A percentile compares a stretch with the other conserved stretches of the same genome.
Conservation (phyloP, 2,888 invertebrate genomes). For the Ochropacha duplaris region DNA sequence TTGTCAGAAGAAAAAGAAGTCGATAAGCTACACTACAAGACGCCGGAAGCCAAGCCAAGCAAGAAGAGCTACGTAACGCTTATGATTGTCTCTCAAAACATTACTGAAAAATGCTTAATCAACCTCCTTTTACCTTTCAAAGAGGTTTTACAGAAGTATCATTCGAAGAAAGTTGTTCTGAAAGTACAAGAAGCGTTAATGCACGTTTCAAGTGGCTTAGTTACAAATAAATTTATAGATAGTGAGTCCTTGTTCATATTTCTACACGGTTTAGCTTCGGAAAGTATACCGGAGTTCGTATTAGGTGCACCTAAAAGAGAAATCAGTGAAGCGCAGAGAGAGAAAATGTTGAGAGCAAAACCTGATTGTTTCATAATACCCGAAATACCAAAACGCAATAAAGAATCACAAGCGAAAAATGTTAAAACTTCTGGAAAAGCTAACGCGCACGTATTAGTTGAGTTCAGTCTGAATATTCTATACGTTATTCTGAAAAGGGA, state of each 20-base stretch:
- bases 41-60: conserved; percentile 90
- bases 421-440: conserved; percentile 87
- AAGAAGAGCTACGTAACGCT: conserved; percentile 94
- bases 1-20: conserved; percentile 96
- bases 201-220: conserved; percentile 90
- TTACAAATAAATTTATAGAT: conserved; percentile 90
- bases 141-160: conserved; percentile 88
- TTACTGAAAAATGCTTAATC: conserved; percentile 89
- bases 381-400: conserved; percentile 86
- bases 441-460: conserved; percentile 93
- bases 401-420: conserved; percentile 84
- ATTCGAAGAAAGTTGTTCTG: conserved; percentile 89
- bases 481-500: conserved; percentile 90
- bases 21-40: conserved; percentile 90
- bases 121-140: conserved; percentile 92
- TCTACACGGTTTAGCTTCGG: conserved; percentile 90
- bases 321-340: conserved; percentile 80
- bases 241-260: conserved; percentile 90
- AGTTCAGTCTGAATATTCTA: conserved; percentile 93
- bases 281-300: conserved; percentile 89
- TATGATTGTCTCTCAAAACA: conserved; percentile 90
- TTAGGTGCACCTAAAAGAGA: conserved; percentile 78
- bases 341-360: conserved; percentile 79
- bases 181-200: conserved; percentile 92
- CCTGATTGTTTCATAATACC: conserved; percentile 91